phyloP scores from a whole-genome alignment of 2,888 invertebrate species.

The Minunthozetes semirufus region DNA sequence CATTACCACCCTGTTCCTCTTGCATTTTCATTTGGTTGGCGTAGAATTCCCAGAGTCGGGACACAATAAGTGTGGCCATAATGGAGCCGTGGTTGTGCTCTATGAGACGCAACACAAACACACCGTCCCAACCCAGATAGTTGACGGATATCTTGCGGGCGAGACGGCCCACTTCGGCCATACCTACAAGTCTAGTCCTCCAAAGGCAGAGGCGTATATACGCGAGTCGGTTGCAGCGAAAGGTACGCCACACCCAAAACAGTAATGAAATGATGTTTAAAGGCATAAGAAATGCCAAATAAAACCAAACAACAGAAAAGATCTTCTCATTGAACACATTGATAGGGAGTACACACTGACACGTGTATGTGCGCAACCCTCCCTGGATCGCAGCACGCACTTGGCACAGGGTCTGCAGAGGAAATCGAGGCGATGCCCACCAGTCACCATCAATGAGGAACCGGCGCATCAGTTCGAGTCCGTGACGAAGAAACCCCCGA shows the following conservation, averaged over 20 bases:
- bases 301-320: conserved; percentile 48
- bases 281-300: conserved; percentile 46
- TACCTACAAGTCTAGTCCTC: conserved; percentile 50
- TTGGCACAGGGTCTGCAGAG: conserved; percentile 50
- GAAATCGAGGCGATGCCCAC: conserved; percentile 49
- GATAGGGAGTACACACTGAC: conserved; percentile 47
- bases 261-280: conserved; percentile 45
- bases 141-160: conserved; percentile 47
- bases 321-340: conserved; percentile 48
- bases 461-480: conserved; percentile 45
- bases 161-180: conserved; percentile 48
- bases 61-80: conserved; percentile 45
- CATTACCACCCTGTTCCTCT: conserved; percentile 41
- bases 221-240: conserved; percentile 48
- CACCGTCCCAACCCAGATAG: conserved; percentile 48
- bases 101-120: conserved; percentile 47
- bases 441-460: conserved; percentile 46
- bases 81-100: conserved; percentile 48
- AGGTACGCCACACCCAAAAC: conserved; percentile 45
- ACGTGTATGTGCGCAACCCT: conserved; percentile 46
- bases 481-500: conserved; percentile 45
- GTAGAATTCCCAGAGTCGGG: conserved; percentile 46
- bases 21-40: conserved; percentile 44
- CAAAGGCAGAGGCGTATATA: conserved; percentile 46
- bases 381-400: conserved; percentile 46